phyloP scores from a whole-genome alignment of 1,140 invertebrate genomes.

The Linepithema humile region DNA sequence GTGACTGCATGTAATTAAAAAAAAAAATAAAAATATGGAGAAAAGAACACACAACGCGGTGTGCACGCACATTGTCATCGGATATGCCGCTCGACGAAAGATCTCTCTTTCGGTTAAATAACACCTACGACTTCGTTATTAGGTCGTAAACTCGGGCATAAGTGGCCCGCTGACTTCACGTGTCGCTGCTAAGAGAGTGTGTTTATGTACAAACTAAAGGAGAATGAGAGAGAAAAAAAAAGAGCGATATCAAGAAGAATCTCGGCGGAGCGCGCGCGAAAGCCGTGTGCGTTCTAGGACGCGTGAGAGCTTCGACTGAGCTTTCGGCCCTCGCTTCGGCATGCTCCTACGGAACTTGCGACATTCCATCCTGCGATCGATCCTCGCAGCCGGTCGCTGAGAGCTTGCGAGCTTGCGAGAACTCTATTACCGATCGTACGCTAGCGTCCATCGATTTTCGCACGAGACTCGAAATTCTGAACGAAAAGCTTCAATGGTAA shows the following conservation, averaged over 20 bases:
- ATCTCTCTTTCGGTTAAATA: slow-evolving; percentile 30
- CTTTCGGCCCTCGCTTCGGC: slow-evolving; percentile 68
- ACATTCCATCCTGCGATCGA: slow-evolving; percentile 62
- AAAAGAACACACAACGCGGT: slow-evolving; percentile 7
- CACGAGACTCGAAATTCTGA: background rate
- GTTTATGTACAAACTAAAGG: background rate
- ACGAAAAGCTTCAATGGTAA: background rate
- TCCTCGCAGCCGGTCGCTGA: slow-evolving; percentile 30
- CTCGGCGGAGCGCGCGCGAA: slow-evolving; percentile 56
- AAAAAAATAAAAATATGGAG: background rate
- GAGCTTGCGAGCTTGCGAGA: slow-evolving; percentile 56
- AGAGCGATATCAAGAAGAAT: slow-evolving; percentile 9
- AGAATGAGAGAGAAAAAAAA: background rate
- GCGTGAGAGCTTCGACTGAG: slow-evolving; percentile 76
- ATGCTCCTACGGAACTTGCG: slow-evolving; percentile 58
- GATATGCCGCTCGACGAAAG: slow-evolving; percentile 5
- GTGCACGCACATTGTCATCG: slow-evolving; percentile 27
- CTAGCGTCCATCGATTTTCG: background rate
- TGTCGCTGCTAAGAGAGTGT: background rate
- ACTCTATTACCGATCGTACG: slow-evolving; percentile 53
- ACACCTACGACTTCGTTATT: slow-evolving; percentile 12
- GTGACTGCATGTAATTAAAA: background rate
- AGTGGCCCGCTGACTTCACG: slow-evolving; percentile 40
- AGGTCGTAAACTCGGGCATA: slow-evolving; percentile 2
- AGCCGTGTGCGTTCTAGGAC: slow-evolving; percentile 69